These are phyloP conservation scores for Trichomycterus rosablanca DNA, from an alignment of 2,113 vertebrate genomes.

Conservation along the genomic window DNA sequence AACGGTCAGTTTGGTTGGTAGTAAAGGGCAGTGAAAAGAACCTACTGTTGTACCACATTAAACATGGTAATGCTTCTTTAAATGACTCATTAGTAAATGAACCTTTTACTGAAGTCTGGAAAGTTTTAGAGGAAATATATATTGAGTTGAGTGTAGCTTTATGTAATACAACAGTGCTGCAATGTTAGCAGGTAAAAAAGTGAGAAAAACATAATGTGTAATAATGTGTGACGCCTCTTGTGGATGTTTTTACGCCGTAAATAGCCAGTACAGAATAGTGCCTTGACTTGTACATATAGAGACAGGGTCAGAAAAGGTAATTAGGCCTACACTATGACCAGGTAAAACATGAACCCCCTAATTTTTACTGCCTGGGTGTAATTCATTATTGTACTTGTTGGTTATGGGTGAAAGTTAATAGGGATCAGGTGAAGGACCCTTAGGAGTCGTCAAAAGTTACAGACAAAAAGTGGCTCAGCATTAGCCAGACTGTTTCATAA, in stretches of 20 bases:
- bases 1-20: no score
- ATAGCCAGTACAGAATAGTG: not conserved
- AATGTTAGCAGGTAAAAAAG: no score
- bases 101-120: not conserved
- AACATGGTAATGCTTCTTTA: no score
- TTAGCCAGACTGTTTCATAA: conserved; percentile 8
- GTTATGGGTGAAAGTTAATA: conserved; percentile 14
- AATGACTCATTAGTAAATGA: no score
- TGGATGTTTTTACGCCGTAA: no score
- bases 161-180: conserved; percentile 25
- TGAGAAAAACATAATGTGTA: no score
- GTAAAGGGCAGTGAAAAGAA: no score
- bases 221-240: no score
- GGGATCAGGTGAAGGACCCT: not conserved
- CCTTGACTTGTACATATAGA: not conserved
- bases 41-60: no score
- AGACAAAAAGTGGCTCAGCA: conserved; percentile 12
- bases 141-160: conserved; percentile 14
- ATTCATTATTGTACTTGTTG: conserved; percentile 14
- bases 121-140: conserved; percentile 6
- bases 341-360: not conserved
- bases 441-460: not conserved
- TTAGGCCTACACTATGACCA: not conserved
- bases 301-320: conserved; percentile 15
- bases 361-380: not conserved